A percentile compares a stretch with the other conserved stretches of the same genome.
These are phyloP conservation scores for Notoglanidium macrostoma DNA, from an alignment of 2,797 vertebrate genomes.

Conservation along the genomic window DNA sequence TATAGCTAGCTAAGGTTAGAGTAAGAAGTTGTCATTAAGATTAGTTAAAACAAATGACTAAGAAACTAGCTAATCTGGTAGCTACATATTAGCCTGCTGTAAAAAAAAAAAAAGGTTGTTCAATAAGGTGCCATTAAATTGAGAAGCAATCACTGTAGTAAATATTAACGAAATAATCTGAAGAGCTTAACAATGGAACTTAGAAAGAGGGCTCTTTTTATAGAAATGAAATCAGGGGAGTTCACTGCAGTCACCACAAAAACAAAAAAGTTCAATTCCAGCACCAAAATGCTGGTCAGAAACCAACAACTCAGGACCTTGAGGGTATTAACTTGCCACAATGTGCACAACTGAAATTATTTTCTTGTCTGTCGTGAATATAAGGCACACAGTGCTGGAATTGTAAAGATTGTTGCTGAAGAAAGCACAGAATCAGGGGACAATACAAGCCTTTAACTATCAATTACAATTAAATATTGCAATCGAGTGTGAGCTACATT, in stretches of 20 bases:
- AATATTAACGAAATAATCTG: background rate
- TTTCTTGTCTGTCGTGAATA: background rate
- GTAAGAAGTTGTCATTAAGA: background rate
- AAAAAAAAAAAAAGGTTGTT: background rate
- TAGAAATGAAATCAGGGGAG: background rate
- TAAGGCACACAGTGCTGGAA: background rate
- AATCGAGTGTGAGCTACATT: background rate
- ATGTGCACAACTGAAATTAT: background rate
- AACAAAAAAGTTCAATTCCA: background rate
- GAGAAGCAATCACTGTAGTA: background rate
- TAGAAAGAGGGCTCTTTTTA: background rate
- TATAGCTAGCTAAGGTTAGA: background rate
- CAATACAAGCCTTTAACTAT: background rate
- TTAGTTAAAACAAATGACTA: background rate
- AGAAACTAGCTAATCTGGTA: background rate
- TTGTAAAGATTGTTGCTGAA: slow-evolving; percentile 2
- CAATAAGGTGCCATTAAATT: background rate
- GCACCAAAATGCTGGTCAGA: background rate
- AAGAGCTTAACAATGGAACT: background rate
- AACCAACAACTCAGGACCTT: background rate
- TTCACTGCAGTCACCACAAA: background rate
- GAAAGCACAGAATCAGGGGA: background rate
- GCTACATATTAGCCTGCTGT: background rate
- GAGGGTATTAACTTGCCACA: background rate
- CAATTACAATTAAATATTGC: background rate